Conservation (phyloP, 2,113 vertebrate genomes). For the Macrotis lagotis region DNA sequence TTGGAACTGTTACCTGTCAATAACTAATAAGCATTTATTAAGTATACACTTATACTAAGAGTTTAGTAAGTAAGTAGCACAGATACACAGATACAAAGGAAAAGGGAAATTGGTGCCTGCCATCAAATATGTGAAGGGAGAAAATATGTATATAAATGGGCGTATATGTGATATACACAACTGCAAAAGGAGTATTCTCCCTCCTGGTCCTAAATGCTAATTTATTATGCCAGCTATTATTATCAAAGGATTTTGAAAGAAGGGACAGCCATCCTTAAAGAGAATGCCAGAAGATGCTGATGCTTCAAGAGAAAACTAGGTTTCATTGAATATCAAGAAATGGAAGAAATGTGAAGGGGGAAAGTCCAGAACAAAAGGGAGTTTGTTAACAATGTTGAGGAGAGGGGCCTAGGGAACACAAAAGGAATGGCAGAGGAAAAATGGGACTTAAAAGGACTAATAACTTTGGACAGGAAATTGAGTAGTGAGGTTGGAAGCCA, state of each 20-base stretch:
- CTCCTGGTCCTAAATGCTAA: neutral
- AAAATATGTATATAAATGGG: neutral
- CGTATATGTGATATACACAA: neutral
- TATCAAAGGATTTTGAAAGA: neutral
- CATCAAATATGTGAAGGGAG: neutral
- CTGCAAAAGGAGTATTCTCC: neutral
- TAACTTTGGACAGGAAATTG: neutral
- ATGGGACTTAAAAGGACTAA: neutral
- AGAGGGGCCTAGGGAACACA: neutral
- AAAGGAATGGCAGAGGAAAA: neutral
- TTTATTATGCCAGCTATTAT: neutral
- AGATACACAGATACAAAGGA: fast-evolving
- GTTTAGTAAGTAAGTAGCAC: neutral
- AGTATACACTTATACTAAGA: neutral
- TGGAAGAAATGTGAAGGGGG: neutral
- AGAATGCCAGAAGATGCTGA: neutral
- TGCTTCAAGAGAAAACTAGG: neutral
- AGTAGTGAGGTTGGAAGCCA: neutral
- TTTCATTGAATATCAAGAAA: neutral
- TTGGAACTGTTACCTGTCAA: neutral
- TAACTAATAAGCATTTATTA: neutral
- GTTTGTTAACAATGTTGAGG: neutral
- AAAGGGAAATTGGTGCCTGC: neutral
- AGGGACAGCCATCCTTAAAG: neutral
- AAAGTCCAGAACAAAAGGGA: neutral